Evolutionary conservation across 2,888 invertebrate species (phyloP).

Genomic region (Leucophenga montana): DNA sequence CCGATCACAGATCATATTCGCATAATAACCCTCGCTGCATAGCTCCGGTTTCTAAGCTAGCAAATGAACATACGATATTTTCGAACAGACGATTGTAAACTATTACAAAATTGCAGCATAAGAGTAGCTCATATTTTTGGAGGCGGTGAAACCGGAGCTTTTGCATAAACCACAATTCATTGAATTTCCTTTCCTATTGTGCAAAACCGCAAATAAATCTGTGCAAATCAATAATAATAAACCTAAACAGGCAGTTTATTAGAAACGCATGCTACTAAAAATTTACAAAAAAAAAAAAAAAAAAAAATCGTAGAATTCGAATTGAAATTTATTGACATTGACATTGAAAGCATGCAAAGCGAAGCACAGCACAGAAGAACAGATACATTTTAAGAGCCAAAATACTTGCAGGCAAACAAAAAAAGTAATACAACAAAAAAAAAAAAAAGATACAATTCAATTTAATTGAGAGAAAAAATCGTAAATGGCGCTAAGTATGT

Average conservation of each 20-base stretch:
- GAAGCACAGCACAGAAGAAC: slow-evolving; percentile 11
- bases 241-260: background rate
- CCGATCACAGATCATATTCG: slow-evolving; percentile 41
- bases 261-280: background rate
- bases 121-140: background rate
- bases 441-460: background rate
- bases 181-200: slow-evolving; percentile 38
- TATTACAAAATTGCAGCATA: slow-evolving; percentile 27
- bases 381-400: background rate
- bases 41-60: slow-evolving; percentile 48
- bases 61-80: too few relatives aligned
- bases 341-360: slow-evolving; percentile 55
- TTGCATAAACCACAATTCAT: slow-evolving; percentile 48
- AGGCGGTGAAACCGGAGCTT: background rate
- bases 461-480: background rate
- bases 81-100: background rate
- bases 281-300: background rate
- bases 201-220: slow-evolving; percentile 35
- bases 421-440: background rate
- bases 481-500: too few relatives aligned
- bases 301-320: slow-evolving; percentile 5
- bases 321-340: slow-evolving; percentile 59
- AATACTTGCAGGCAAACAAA: too few relatives aligned
- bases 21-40: slow-evolving; percentile 42
- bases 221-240: background rate